phyloP scores from a whole-genome alignment of 2,888 invertebrate species.

The Lissocephala sabroskyi region DNA sequence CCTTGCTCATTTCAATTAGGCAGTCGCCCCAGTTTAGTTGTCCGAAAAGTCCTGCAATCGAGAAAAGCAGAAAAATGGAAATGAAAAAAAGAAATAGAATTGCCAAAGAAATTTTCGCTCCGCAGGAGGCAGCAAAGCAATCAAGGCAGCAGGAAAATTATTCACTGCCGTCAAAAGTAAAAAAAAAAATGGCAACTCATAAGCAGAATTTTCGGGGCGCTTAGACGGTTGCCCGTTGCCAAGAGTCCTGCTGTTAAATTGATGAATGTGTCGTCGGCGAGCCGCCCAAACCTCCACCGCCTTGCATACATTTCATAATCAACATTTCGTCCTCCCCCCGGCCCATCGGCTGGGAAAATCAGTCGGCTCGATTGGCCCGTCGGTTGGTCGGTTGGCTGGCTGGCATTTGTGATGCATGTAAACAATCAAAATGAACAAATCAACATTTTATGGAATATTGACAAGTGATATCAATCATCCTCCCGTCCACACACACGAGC shows the following conservation, averaged over 20 bases:
- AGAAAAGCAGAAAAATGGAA: no score
- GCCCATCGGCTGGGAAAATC: no score
- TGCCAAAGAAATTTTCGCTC: background rate
- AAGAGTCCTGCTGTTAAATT: slow-evolving; percentile 49
- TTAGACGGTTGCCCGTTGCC: slow-evolving; percentile 8
- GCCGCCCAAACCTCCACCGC: slow-evolving; percentile 3
- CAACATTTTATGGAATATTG: slow-evolving; percentile 60
- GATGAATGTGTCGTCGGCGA: slow-evolving; percentile 42
- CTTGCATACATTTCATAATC: slow-evolving; percentile 39
- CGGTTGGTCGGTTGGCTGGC: no score
- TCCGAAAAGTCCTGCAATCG: no score
- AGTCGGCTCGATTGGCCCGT: no score
- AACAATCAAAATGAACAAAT: slow-evolving; percentile 60
- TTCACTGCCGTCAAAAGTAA: slow-evolving; percentile 6
- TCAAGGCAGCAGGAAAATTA: slow-evolving; percentile 1
- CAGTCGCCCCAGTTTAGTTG: no score
- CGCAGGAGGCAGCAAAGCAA: slow-evolving; percentile 3
- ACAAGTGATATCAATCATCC: slow-evolving; percentile 57
- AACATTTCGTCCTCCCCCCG: no score
- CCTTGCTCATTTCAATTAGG: no score
- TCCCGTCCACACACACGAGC: no score
- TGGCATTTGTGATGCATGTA: slow-evolving; percentile 46
- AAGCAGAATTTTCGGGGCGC: slow-evolving; percentile 16
- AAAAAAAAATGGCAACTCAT: slow-evolving; percentile 10
- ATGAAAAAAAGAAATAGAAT: no score